Conservation (phyloP, 2,888 invertebrate genomes). For the Hypercompe scribonia region DNA sequence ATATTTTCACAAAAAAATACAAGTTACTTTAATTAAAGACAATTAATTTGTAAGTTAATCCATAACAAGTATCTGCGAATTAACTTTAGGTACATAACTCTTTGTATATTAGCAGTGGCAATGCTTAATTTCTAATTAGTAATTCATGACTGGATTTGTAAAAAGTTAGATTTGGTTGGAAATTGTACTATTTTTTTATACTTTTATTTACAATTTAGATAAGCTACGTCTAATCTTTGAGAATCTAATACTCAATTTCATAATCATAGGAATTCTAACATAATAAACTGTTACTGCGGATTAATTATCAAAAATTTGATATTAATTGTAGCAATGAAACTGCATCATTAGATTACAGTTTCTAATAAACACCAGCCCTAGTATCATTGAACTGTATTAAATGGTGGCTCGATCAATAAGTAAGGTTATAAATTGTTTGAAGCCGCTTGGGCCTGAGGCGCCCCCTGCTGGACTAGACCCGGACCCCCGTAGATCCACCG, state of each 20-base stretch:
- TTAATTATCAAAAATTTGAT: not conserved
- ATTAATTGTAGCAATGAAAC: not conserved
- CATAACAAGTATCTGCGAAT: no score
- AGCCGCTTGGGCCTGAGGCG: conserved; percentile 6
- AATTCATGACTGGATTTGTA: not conserved
- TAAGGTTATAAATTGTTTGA: conserved; percentile 35
- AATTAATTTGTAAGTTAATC: no score
- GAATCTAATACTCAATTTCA: not conserved
- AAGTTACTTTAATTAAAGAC: no score
- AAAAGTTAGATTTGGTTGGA: not conserved
- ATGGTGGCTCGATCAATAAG: conserved; percentile 40
- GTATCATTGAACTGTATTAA: conserved; percentile 34
- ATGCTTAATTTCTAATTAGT: no score
- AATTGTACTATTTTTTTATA: not conserved
- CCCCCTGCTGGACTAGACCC: conserved; percentile 4
- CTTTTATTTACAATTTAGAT: not conserved
- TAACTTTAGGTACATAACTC: no score
- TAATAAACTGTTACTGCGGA: not conserved
- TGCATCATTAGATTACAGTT: not conserved
- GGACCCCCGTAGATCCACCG: conserved; percentile 32
- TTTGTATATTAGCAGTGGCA: no score
- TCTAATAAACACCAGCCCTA: conserved; percentile 24
- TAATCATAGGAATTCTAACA: not conserved
- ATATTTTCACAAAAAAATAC: no score
- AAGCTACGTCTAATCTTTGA: not conserved